These are phyloP conservation scores for Crotalus tigris DNA, from an alignment of 2,113 vertebrate species.

Conservation along the genomic window DNA sequence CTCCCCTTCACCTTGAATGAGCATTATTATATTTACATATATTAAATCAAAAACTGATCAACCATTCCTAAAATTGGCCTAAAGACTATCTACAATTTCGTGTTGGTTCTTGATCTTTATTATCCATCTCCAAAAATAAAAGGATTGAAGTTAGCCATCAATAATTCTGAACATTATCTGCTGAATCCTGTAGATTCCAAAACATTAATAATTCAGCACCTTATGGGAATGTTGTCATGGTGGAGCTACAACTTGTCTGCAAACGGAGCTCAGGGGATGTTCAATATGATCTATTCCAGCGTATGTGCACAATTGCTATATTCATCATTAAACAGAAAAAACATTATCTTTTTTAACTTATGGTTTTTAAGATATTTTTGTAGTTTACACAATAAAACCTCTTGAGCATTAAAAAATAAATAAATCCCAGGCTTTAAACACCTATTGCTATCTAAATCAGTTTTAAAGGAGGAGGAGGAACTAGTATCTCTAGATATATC, in stretches of 20 bases:
- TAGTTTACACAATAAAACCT: conserved; percentile 53
- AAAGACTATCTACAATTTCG: conserved; percentile 72
- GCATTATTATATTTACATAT: conserved; percentile 66
- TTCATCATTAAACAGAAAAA: conserved; percentile 56
- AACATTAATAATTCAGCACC: conserved; percentile 90
- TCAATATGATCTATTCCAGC: conserved; percentile 77
- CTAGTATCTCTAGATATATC: conserved; percentile 20
- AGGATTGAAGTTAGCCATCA: conserved; percentile 82
- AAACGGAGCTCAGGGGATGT: conserved; percentile 76
- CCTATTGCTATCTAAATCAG: conserved; percentile 40
- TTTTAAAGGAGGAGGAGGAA: conserved; percentile 30
- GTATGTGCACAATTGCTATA: conserved; percentile 56
- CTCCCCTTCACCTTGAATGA: conserved; percentile 58
- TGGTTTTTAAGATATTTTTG: conserved; percentile 46
- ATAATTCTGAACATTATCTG: conserved; percentile 79
- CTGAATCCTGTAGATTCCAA: conserved; percentile 82
- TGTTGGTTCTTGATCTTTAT: conserved; percentile 82
- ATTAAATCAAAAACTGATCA: conserved; percentile 67
- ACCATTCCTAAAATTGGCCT: conserved; percentile 79
- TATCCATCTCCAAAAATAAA: conserved; percentile 79
- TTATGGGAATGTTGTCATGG: conserved; percentile 81
- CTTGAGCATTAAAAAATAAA: conserved; percentile 42
- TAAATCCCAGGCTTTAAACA: conserved; percentile 30
- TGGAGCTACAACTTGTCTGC: conserved; percentile 80
- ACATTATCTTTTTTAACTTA: conserved; percentile 54